Evolutionary conservation across 1,140 invertebrate genomes (phyloP), one percentile per base, ranked within the genome.

Genomic region (Asbolus verrucosus): DNA sequence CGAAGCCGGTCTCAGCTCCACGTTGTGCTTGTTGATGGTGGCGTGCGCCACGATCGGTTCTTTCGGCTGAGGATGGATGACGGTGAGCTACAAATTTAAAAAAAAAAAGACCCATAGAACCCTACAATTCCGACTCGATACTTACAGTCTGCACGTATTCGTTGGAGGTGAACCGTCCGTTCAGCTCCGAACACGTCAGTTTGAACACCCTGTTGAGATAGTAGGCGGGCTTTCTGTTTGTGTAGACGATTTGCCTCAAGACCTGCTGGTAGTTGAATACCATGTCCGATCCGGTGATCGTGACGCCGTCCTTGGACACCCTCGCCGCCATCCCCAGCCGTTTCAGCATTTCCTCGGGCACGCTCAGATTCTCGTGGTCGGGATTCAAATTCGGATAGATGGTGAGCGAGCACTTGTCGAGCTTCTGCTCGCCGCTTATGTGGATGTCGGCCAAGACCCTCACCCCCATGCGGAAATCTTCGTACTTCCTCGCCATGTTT

Each of bases 161-260:
- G 82, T 97, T 97, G 81, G 94, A 97, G 60, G 92, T 92, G 82
- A 97, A 97, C 13, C 95, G 86, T 0, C 93, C 94, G 83, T 93
- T 97, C 38, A 97, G 85, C 82, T 97, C 94, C 3, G 94, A 95
- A 82, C 97, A 98, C 24, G 92, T 91, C 1, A 98, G 84, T 79
- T 97, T 96, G 83, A 98, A 98, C 0, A 95, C 94, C 69, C 94
- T 88, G 82, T 97, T 97, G 33, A 98, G 84, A 81, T 97, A 96
- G 81, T 96, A 96, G 1, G 95, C 94, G 4, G 95, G 94, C 77
- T 97, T 96, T 73, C 92, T 91, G 82, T 97, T 97, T 73, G 92
- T 94, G 84, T 98, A 98, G 66, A 93, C 90, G 39, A 98, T 92
- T 72, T 95, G 89, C 18, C 91, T 86, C n/a, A 97, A 86, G 2